These are phyloP conservation scores for Diplodus puntazzo DNA, from an alignment of 2,797 vertebrate genomes.

Conservation along the genomic window DNA sequence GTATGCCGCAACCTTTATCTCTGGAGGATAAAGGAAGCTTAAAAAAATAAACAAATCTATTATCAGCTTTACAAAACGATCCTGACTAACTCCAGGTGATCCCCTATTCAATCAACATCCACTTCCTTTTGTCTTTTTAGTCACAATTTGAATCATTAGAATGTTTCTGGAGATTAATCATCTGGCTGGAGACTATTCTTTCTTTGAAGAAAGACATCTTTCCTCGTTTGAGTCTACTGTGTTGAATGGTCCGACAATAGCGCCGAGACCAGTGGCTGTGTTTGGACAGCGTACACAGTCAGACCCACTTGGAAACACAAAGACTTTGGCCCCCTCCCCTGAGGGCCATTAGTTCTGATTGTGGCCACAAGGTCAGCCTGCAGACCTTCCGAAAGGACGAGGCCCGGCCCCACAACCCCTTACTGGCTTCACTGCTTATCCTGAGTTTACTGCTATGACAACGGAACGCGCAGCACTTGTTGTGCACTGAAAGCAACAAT, in stretches of 20 bases:
- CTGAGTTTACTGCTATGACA: constrained; percentile 80
- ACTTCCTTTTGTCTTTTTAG: constrained; percentile 51
- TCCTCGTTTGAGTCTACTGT: constrained; percentile 68
- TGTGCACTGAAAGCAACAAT: constrained; percentile 65
- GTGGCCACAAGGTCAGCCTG: constrained; percentile 86
- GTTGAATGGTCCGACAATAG: constrained; percentile 74
- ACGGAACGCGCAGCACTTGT: constrained; percentile 53
- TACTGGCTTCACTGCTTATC: constrained; percentile 68
- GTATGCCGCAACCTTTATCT: constrained; percentile 24
- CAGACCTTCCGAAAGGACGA: constrained; percentile 87
- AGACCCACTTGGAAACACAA: constrained; percentile 82
- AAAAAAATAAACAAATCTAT: constrained; percentile 58
- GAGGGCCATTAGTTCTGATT: constrained; percentile 86
- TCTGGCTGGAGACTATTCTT: constrained; percentile 47
- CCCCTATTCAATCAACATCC: constrained; percentile 39
- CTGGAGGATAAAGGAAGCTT: constrained; percentile 41
- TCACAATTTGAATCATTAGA: constrained; percentile 29
- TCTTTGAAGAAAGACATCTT: constrained; percentile 76
- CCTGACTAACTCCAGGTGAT: constrained; percentile 34
- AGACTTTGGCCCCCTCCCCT: constrained; percentile 77
- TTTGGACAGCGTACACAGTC: constrained; percentile 78
- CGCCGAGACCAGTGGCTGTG: constrained; percentile 62
- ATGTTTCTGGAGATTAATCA: constrained; percentile 39
- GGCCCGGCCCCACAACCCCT: constrained; percentile 62
- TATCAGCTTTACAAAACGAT: constrained; percentile 29